phyloP scores from a whole-genome alignment of 2,888 invertebrate genomes.

The Himalopsyche japonica region DNA sequence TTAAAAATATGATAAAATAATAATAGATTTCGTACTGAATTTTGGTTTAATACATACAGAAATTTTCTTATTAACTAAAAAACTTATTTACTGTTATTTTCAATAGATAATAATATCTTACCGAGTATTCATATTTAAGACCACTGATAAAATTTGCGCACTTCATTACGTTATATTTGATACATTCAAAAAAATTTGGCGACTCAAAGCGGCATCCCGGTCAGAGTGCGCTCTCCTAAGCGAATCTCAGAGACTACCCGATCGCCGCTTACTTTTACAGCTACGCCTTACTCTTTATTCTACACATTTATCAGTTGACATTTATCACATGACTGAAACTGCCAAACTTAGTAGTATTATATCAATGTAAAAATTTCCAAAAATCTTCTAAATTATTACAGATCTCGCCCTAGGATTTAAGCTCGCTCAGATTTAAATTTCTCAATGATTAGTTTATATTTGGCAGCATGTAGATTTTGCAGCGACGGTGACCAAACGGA shows the following conservation, averaged over 20 bases:
- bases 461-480: constrained; percentile 31
- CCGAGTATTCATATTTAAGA: constrained; percentile 40
- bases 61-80: constrained; percentile 41
- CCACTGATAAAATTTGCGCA: constrained; percentile 40
- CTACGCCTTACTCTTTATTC: not conserved
- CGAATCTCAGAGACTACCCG: not conserved
- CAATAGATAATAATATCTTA: constrained; percentile 39
- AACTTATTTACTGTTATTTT: constrained; percentile 37
- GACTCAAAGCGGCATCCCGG: constrained; percentile 22
- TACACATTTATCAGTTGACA: not conserved
- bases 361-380: constrained; percentile 22
- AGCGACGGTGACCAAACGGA: constrained; percentile 14
- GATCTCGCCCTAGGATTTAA: not conserved
- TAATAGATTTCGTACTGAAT: constrained; percentile 26
- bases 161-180: constrained; percentile 32
- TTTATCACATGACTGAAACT: constrained; percentile 6
- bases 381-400: constrained; percentile 7
- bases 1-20: constrained; percentile 36
- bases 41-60: constrained; percentile 40
- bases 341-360: constrained; percentile 10
- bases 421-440: not conserved
- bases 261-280: not conserved
- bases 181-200: constrained; percentile 28
- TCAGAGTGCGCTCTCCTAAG: not conserved
- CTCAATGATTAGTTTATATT: constrained; percentile 25